Conservation (phyloP, 1,140 invertebrate genomes). For the Tachypleus tridentatus region DNA sequence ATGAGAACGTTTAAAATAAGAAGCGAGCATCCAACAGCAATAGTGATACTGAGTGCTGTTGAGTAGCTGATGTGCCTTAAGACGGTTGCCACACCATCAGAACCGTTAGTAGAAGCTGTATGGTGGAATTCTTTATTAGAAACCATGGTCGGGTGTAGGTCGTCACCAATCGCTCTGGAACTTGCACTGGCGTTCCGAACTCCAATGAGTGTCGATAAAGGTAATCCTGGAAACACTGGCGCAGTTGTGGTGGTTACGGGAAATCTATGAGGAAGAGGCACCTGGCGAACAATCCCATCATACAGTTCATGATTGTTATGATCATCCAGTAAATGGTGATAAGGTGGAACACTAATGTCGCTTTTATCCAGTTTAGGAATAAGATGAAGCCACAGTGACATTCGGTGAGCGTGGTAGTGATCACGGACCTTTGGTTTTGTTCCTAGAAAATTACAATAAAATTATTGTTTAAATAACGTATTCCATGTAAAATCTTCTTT, state of each 20-base stretch:
- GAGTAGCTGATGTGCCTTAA: constrained; percentile 54
- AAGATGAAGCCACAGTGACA: constrained; percentile 80
- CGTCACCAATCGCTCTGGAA: background rate
- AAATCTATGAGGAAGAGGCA: background rate
- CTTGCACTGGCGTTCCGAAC: background rate
- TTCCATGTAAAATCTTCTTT: too few relatives aligned
- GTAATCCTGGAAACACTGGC: background rate
- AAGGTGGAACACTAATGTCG: background rate
- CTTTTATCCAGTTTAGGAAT: constrained; percentile 78
- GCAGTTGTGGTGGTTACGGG: constrained; percentile 6
- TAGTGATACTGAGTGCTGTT: constrained; percentile 78
- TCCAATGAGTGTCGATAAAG: too few relatives aligned
- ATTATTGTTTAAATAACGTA: too few relatives aligned
- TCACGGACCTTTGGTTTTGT: constrained; percentile 55
- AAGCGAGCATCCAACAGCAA: constrained; percentile 79
- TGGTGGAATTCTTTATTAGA: background rate
- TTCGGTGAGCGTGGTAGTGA: constrained; percentile 78
- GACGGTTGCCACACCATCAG: constrained; percentile 19
- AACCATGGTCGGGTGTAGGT: background rate
- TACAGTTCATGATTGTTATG: constrained; percentile 20
- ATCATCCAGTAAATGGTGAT: constrained; percentile 16
- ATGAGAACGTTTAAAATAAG: constrained; percentile 84
- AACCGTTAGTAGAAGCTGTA: constrained; percentile 2
- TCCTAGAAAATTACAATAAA: constrained; percentile 38
- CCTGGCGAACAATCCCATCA: constrained; percentile 15